phyloP scores from a whole-genome alignment of 1,140 invertebrate genomes.

The Dendroctonus valens region DNA sequence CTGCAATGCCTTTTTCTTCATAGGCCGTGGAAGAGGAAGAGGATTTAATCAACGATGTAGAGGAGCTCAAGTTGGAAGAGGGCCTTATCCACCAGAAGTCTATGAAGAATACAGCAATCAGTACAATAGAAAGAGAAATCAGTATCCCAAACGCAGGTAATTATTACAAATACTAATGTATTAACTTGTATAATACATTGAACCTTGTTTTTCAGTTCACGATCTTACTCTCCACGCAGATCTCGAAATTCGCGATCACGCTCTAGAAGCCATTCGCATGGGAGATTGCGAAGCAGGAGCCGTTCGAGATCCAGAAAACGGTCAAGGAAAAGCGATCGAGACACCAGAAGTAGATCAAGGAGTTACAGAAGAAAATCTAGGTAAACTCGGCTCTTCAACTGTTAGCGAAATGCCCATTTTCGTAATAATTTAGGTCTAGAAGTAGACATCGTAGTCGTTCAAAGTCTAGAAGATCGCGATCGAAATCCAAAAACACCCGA shows the following conservation, averaged over 20 bases:
- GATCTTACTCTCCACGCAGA: slow-evolving; percentile 22
- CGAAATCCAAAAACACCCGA: slow-evolving; percentile 37
- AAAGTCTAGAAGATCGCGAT: slow-evolving; percentile 31
- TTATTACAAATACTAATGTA: neutral
- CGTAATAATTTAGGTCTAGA: neutral
- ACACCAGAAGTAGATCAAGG: slow-evolving; percentile 41
- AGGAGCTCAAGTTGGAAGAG: slow-evolving; percentile 19
- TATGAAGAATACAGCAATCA: slow-evolving; percentile 50
- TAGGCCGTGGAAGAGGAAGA: slow-evolving; percentile 28
- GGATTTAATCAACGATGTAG: slow-evolving; percentile 27
- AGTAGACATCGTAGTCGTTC: slow-evolving; percentile 18
- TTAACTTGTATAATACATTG: neutral
- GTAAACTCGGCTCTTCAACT: neutral
- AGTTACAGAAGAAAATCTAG: slow-evolving; percentile 34
- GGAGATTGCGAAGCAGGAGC: slow-evolving; percentile 17
- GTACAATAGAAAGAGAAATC: slow-evolving; percentile 40
- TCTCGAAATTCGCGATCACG: slow-evolving; percentile 21
- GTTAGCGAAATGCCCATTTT: neutral
- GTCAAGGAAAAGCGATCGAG: slow-evolving; percentile 41
- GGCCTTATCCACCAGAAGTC: slow-evolving; percentile 40
- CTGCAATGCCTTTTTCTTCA: neutral
- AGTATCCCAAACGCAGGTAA: neutral
- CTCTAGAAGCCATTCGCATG: slow-evolving; percentile 25
- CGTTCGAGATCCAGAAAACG: slow-evolving; percentile 51
- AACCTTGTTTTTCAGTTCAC: slow-evolving; percentile 13